Conservation (phyloP, 2,797 vertebrate species). For the Eremophila alpestris region DNA sequence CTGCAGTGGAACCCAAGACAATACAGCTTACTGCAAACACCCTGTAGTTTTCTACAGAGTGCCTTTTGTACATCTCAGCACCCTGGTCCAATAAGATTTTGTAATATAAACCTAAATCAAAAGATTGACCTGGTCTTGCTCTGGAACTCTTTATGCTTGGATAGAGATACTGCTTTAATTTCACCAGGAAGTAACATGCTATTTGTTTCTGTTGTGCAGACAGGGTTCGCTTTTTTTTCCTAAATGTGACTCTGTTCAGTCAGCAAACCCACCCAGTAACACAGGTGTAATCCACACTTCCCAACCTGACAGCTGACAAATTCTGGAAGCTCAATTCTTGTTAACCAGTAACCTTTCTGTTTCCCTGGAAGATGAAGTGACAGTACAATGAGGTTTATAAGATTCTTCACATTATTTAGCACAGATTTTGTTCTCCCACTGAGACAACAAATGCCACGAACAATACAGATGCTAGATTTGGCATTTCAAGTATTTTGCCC, state of each 20-base stretch:
- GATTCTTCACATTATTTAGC: not conserved
- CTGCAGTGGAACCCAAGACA: not conserved
- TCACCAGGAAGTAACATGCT: not conserved
- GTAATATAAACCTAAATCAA: not conserved
- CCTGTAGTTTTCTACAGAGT: not conserved
- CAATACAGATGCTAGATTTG: not conserved
- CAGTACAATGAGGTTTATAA: not conserved
- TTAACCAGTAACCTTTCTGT: not conserved
- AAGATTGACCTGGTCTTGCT: not conserved
- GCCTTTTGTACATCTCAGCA: not conserved
- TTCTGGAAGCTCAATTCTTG: not conserved
- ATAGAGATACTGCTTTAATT: not conserved
- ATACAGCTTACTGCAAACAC: not conserved
- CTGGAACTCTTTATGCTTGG: not conserved
- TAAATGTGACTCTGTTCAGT: not conserved
- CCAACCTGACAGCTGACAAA: not conserved
- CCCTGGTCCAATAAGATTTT: not conserved
- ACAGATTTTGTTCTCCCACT: not conserved
- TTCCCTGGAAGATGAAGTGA: not conserved
- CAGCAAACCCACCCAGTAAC: not conserved
- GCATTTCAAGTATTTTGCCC: not conserved
- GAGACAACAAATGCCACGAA: not conserved
- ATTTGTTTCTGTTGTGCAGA: not conserved
- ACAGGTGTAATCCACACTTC: not conserved
- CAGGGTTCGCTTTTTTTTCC: rapidly evolving